phyloP scores from a whole-genome alignment of 2,113 vertebrate genomes.

The Podarcis raffonei region DNA sequence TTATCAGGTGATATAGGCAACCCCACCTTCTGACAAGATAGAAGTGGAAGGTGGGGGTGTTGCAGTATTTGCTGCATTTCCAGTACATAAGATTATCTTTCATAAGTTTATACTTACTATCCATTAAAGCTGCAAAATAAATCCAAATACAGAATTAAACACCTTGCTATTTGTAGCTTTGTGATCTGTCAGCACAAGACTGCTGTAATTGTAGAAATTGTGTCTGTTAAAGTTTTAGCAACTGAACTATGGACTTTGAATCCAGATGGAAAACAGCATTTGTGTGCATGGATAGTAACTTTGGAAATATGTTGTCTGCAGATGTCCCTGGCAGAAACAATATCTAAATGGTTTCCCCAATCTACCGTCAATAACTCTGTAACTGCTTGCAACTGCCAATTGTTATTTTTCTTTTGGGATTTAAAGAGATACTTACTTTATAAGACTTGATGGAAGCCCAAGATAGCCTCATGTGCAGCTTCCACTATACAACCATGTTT shows the following conservation, averaged over 20 bases:
- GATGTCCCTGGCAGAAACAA: slow-evolving; percentile 14
- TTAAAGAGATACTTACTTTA: background rate
- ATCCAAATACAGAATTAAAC: background rate
- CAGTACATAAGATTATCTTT: background rate
- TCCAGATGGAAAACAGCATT: background rate
- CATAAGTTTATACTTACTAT: background rate
- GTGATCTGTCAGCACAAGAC: background rate
- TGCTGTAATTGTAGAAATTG: background rate
- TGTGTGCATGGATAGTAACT: background rate
- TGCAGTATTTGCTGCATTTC: slow-evolving; percentile 1
- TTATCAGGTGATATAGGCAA: background rate
- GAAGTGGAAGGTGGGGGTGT: background rate
- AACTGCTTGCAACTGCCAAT: background rate
- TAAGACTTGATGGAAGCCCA: background rate
- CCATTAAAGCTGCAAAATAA: background rate
- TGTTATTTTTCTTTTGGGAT: background rate
- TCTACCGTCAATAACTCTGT: rapidly evolving
- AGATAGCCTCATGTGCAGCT: background rate
- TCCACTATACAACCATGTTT: background rate
- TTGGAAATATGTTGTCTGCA: background rate
- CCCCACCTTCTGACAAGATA: background rate
- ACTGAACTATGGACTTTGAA: background rate
- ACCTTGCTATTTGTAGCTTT: background rate
- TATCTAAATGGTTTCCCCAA: background rate
- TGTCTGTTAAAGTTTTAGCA: background rate